These are phyloP conservation scores for Augochlorella aurata DNA, from an alignment of 2,888 invertebrate genomes.

Conservation along the genomic window DNA sequence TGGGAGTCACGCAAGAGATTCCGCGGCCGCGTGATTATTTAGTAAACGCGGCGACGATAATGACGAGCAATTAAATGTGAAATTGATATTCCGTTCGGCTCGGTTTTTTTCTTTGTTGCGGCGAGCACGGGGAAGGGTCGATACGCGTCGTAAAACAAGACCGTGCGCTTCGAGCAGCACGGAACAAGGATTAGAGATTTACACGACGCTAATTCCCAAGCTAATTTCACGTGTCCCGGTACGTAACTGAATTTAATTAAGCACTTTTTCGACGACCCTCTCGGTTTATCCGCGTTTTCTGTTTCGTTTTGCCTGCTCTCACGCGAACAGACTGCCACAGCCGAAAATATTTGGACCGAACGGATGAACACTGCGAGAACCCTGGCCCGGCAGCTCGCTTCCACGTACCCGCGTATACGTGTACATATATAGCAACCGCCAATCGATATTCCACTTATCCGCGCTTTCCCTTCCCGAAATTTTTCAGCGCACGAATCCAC, in stretches of 20 bases:
- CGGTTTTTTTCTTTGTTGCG: too few relatives aligned
- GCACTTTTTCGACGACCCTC: not conserved
- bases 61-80: slow-evolving; percentile 3
- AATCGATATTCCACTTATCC: slow-evolving; percentile 52
- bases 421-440: not conserved
- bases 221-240: slow-evolving; percentile 3
- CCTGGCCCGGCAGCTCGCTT: not conserved
- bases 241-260: slow-evolving; percentile 16
- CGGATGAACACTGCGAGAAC: not conserved
- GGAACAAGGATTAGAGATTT: not conserved
- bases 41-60: not conserved
- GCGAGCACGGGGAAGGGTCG: not conserved
- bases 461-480: slow-evolving; percentile 21
- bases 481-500: not conserved
- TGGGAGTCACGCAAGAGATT: not conserved
- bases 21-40: not conserved
- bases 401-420: not conserved
- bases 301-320: not conserved
- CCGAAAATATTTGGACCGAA: slow-evolving; percentile 17
- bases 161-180: not conserved
- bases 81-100: not conserved
- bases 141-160: slow-evolving; percentile 1
- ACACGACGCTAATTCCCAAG: not conserved
- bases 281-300: not conserved
- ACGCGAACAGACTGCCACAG: not conserved